These are phyloP conservation scores for Hybognathus amarus DNA, from an alignment of 2,797 vertebrate species.

Conservation along the genomic window DNA sequence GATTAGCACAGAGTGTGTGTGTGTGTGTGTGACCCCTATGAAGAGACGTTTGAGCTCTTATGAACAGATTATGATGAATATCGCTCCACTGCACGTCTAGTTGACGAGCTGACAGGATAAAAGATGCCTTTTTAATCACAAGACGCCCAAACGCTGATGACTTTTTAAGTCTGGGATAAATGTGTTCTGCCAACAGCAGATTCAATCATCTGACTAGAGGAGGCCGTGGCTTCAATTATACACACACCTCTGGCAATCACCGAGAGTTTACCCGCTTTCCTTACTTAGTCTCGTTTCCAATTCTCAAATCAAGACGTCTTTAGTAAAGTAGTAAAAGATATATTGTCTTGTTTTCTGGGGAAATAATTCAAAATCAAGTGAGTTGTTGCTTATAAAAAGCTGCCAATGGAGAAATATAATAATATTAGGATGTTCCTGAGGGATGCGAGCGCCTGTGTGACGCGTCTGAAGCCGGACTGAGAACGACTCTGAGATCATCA, in stretches of 20 bases:
- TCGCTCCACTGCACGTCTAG: not conserved
- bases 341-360: too few relatives aligned
- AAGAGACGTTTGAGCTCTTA: slow-evolving; percentile 24
- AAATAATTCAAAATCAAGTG: too few relatives aligned
- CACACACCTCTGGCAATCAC: not conserved
- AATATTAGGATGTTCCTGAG: not conserved
- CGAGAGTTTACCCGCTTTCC: not conserved
- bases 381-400: too few relatives aligned
- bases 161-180: not conserved
- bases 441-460: too few relatives aligned
- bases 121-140: not conserved
- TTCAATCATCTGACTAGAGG: not conserved
- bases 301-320: too few relatives aligned
- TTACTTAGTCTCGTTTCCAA: too few relatives aligned
- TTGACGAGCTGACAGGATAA: not conserved
- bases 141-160: not conserved
- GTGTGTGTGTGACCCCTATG: too few relatives aligned
- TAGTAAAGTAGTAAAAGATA: too few relatives aligned
- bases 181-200: not conserved
- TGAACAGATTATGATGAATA: not conserved
- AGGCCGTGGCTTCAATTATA: not conserved
- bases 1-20: not conserved
- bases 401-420: too few relatives aligned
- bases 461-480: too few relatives aligned
- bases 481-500: not conserved